Evolutionary conservation across 2,888 invertebrate species (phyloP), one percentile per base, ranked within the genome.

Genomic region (Julus scanicus): DNA sequence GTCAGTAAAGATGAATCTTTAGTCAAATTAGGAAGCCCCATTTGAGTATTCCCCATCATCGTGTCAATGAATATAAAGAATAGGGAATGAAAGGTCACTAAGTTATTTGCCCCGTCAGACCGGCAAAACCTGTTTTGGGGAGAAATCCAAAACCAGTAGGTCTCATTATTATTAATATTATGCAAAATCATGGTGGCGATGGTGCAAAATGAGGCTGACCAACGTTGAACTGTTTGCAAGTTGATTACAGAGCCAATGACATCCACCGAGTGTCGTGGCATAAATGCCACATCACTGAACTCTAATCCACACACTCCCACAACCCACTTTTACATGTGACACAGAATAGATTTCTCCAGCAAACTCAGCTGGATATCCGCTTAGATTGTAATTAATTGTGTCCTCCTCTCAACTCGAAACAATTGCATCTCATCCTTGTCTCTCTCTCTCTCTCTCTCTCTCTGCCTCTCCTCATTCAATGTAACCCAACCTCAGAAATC

Each of bases 361-460:
- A 84, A 84, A 84, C 44, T 86, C 86, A 86, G 86, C 86, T 44
- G 48, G 86, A 86, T 40, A 44, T 48, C 48, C 86, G 44, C 86
- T 86, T 86, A 86, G 39, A n/a, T 44, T 86, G 48, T 86, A 86
- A 86, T 86, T 86, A 86, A 86, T 86, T 86, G 48, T 86, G 86
- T 86, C 86, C 86, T 86, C 40, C 86, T 86, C 48, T 86, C 86
- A 86, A 86, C 86, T 86, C 86, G 86, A 86, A 86, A 86, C 86
- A 86, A 86, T 86, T 86, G 84, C 39, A 84, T 40, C 39, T 84
- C 39, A 39, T 44, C 84, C 15, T 29, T 2, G 44, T 84, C 39
- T 44, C 2, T 1, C 44, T 84, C 84, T 17, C 44, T 86, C n/a
- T n/a, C n/a, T n/a, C n/a, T n/a, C n/a, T n/a, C n/a, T n/a, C n/a